A percentile compares a stretch with the other conserved stretches of the same genome.
These are phyloP conservation scores for Spermophilus dauricus DNA, from an alignment of 2,113 vertebrate species.

Conservation along the genomic window DNA sequence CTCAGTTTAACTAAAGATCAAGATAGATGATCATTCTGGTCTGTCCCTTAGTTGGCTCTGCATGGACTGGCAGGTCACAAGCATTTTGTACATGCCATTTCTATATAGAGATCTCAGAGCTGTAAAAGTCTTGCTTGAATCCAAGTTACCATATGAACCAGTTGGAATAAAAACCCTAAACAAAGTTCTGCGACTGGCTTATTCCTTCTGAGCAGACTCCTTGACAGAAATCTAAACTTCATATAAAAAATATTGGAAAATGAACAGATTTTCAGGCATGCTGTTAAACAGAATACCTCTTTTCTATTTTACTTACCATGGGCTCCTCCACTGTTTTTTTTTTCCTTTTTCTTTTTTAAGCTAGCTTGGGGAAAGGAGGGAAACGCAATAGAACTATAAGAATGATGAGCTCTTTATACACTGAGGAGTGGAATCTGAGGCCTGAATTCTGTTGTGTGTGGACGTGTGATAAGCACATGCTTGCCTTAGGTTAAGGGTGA, in stretches of 20 bases:
- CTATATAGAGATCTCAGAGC: constrained; percentile 59
- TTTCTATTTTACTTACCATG: neutral
- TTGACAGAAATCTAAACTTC: constrained; percentile 10
- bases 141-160: constrained; percentile 72
- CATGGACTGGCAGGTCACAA: constrained; percentile 17
- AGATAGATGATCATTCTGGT: constrained; percentile 11
- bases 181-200: constrained; percentile 4
- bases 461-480: neutral
- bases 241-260: constrained; percentile 48
- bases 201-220: constrained; percentile 9
- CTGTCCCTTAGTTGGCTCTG: constrained; percentile 57
- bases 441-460: neutral
- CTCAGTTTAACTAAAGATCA: neutral
- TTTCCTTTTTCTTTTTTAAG: neutral
- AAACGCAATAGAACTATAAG: neutral
- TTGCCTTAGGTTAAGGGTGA: neutral
- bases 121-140: constrained; percentile 59
- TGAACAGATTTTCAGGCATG: neutral
- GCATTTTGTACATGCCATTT: constrained; percentile 65
- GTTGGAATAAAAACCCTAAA: constrained; percentile 65
- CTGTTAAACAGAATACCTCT: neutral
- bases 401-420: neutral
- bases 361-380: neutral
- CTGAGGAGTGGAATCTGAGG: neutral
- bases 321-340: neutral